Base-by-base conservation (phyloP, 2,797 vertebrate species). In the Myotis vivesi region DNA sequence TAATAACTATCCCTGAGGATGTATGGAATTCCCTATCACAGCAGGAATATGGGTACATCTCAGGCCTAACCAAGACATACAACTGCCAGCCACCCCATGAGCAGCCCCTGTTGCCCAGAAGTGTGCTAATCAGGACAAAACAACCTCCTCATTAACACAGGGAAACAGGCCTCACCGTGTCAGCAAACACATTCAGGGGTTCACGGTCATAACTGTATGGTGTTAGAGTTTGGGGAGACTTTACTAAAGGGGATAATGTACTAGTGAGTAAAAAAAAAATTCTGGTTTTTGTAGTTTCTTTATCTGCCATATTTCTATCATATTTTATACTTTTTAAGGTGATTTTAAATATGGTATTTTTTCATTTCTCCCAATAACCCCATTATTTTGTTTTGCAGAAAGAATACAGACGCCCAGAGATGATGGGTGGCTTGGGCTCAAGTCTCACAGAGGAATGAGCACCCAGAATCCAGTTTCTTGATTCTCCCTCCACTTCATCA, bases 251-350 rank as follows among this genome's bases (percentile, higher is more conserved):
- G 41, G 9, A 41, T 30, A 73, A 77, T 11, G 20, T 1, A 46
- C 22, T 17, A 22, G 20, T 8, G 13, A 87, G 28, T 25, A 36
- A 66, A 62, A 66, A 66, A 62, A 55, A 46, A n/a, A 11, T 41
- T 36, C 22, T 23, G n/a, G 16, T 33, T 79, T 90, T 64, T 11
- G 25, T 23, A 49, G 12, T 89, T 76, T 87, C 12, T 59, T 19
- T 89, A 76, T 33, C 46, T 55, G 6, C 33, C 38, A 6, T n/a
- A 73, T 53, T 59, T 75, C 57, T 57, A 86, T 20, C 62, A 38
- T 4, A 87, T 75, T 94, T 89, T 79, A 68, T 64, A 80, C 25
- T 84, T 95, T 81, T 30, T 75, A 87, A 51, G 30, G 22, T 91
- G 33, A 4, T 51, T 94, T 93, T 87, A 17, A 59, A 76, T 17